These are phyloP conservation scores for Variabilichromis moorii DNA, from an alignment of 2,113 vertebrate genomes.

Conservation along the genomic window DNA sequence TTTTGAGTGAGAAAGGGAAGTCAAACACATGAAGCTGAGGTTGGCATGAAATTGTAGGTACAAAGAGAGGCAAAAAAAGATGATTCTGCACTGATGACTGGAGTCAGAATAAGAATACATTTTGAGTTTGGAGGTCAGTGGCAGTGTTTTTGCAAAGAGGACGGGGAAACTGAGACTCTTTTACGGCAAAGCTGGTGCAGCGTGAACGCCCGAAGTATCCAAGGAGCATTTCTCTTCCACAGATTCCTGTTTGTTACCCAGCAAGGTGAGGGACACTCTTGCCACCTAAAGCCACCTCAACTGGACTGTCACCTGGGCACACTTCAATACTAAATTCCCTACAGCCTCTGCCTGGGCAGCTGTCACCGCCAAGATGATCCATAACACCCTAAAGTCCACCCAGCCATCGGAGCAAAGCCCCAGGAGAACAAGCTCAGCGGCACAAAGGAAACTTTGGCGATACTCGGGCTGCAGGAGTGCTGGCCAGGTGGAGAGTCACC, in stretches of 20 bases:
- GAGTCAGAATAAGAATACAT: background rate
- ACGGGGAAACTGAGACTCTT: background rate
- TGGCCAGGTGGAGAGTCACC: conserved; percentile 41
- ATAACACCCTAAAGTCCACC: conserved; percentile 59
- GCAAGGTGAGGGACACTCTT: background rate
- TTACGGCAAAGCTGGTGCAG: background rate
- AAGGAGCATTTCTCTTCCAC: background rate
- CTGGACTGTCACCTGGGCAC: background rate
- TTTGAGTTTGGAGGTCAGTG: conserved; percentile 17
- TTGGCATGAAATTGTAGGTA: background rate
- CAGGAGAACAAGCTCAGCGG: conserved; percentile 46
- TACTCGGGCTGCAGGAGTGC: conserved; percentile 51
- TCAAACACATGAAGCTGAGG: background rate
- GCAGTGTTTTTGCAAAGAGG: background rate
- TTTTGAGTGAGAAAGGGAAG: background rate
- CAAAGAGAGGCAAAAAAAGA: background rate
- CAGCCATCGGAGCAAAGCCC: conserved; percentile 38
- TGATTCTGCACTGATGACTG: background rate
- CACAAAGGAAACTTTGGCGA: conserved; percentile 58
- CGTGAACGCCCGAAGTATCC: background rate
- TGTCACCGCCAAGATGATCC: conserved; percentile 46
- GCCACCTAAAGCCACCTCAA: background rate
- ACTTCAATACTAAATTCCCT: background rate
- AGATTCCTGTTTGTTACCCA: background rate
- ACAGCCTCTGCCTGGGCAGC: background rate